phyloP scores from a whole-genome alignment of 2,797 vertebrate genomes.

The Alauda arvensis region DNA sequence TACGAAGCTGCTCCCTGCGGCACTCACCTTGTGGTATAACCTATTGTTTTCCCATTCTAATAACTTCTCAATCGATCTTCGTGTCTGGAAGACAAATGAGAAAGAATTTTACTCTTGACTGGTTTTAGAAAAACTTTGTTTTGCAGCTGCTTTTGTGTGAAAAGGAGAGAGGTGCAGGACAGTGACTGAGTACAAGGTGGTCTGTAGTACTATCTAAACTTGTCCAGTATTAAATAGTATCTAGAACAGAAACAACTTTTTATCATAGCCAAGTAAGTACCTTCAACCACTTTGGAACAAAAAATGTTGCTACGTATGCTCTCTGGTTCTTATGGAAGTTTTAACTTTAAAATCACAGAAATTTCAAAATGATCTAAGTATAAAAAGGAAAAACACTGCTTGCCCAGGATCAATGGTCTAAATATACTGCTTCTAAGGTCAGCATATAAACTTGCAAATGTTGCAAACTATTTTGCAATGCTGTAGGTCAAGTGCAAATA shows the following conservation, averaged over 20 bases:
- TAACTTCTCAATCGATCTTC: constrained; percentile 97
- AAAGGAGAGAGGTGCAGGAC: constrained; percentile 75
- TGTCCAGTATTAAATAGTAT: constrained; percentile 52
- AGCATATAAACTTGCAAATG: neutral
- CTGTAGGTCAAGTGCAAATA: neutral
- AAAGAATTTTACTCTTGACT: constrained; percentile 83
- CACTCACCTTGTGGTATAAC: constrained; percentile 96
- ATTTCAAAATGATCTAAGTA: neutral
- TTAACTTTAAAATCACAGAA: neutral
- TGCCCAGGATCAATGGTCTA: neutral
- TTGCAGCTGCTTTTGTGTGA: constrained; percentile 82
- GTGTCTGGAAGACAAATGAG: constrained; percentile 90
- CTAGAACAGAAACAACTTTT: constrained; percentile 17
- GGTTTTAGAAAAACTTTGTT: constrained; percentile 77
- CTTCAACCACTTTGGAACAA: neutral
- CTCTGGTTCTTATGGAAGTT: neutral
- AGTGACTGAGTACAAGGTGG: constrained; percentile 82
- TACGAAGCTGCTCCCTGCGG: constrained; percentile 79
- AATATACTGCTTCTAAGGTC: neutral
- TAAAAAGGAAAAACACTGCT: neutral
- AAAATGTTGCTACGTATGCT: neutral
- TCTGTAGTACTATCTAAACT: constrained; percentile 60
- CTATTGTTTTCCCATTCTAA: constrained; percentile 99
- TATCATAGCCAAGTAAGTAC: neutral
- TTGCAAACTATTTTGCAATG: neutral